Evolutionary conservation across 1,140 invertebrate genomes (phyloP).

Genomic region (Neomicropteryx cornuta): DNA sequence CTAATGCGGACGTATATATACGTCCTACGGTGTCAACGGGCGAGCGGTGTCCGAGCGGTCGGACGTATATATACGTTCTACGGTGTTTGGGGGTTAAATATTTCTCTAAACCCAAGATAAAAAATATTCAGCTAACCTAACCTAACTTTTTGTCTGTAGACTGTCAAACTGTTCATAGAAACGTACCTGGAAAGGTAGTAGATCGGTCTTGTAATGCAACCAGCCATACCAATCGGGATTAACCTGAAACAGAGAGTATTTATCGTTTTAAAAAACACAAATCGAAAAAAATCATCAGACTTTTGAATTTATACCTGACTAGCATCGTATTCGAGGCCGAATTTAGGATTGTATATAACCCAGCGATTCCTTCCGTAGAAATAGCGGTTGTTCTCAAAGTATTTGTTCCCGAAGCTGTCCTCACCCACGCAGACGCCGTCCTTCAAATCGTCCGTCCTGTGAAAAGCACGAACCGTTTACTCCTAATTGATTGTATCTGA

Average conservation of each 20-base stretch:
- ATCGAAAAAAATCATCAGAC: neutral
- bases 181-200: constrained; percentile 46
- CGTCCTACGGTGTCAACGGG: no score
- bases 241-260: constrained; percentile 49
- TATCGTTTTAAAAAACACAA: neutral
- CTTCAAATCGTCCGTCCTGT: constrained; percentile 80
- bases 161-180: constrained; percentile 6
- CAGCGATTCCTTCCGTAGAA: constrained; percentile 90
- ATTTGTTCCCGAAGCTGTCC: constrained; percentile 94
- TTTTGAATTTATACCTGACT: constrained; percentile 52
- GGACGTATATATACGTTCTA: no score
- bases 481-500: no score
- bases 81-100: no score
- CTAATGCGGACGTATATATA: no score
- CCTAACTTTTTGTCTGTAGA: neutral
- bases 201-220: constrained; percentile 77
- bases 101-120: no score
- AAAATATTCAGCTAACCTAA: neutral
- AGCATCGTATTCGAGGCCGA: constrained; percentile 80
- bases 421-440: constrained; percentile 78
- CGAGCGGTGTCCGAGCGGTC: no score
- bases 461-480: no score
- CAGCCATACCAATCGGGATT: constrained; percentile 86
- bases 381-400: constrained; percentile 85
- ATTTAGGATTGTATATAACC: constrained; percentile 74